phyloP scores from a whole-genome alignment of 2,888 invertebrate genomes.

The Fissipunctia ypsillon region DNA sequence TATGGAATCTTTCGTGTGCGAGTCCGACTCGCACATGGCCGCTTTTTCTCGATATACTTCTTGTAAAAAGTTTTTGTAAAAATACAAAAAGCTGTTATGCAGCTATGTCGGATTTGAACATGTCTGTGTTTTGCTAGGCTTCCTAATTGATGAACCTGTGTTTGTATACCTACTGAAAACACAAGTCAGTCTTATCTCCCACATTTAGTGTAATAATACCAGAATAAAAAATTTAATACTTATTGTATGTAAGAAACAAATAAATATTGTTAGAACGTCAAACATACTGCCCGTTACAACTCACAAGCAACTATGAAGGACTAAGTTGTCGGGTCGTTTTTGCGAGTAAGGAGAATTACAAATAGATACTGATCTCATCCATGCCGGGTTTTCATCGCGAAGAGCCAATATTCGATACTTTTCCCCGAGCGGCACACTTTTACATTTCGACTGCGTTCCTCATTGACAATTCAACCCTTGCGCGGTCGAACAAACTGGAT shows the following conservation, averaged over 20 bases:
- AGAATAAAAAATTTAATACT: conserved; percentile 4
- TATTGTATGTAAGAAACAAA: conserved; percentile 27
- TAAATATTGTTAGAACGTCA: conserved; percentile 22
- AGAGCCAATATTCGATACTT: conserved; percentile 85
- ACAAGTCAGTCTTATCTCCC: neutral
- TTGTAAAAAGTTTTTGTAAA: too few species aligned
- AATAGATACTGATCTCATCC: conserved; percentile 81
- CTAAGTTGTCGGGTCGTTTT: conserved; percentile 66
- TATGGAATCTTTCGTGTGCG: too few species aligned
- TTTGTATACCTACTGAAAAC: neutral
- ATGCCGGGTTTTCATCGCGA: conserved; percentile 81
- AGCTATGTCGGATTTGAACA: too few species aligned
- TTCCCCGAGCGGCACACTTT: conserved; percentile 83
- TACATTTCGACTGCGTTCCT: conserved; percentile 86
- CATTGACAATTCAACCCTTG: conserved; percentile 90
- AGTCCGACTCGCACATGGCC: too few species aligned
- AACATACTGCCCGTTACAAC: conserved; percentile 39
- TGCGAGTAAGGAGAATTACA: conserved; percentile 76
- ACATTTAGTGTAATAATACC: neutral
- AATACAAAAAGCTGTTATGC: too few species aligned
- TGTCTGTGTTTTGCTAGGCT: too few species aligned
- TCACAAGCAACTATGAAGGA: conserved; percentile 59
- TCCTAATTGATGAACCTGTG: too few species aligned
- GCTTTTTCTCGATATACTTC: too few species aligned
- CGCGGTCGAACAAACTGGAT: conserved; percentile 90